Evolutionary conservation across 2,113 vertebrate genomes (phyloP).

Genomic region (Calidris pygmaea): DNA sequence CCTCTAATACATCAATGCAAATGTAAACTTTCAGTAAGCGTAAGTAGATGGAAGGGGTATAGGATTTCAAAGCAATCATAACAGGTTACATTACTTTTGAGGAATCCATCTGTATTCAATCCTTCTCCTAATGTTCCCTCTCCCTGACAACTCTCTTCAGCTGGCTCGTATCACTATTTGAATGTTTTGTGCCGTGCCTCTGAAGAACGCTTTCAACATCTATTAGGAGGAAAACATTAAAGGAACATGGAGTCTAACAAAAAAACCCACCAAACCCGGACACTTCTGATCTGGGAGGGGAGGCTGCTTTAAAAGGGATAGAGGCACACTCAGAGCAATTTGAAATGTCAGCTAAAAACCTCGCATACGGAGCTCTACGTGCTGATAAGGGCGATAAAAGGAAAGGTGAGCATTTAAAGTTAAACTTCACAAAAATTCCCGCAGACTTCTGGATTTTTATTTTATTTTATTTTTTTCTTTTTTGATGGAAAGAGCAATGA

Average conservation of each 20-base stretch:
- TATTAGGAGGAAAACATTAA: conserved; percentile 65
- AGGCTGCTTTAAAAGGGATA: conserved; percentile 50
- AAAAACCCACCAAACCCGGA: not conserved
- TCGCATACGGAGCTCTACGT: not conserved
- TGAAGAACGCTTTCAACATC: conserved; percentile 65
- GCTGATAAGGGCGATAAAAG: conserved; percentile 45
- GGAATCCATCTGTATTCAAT: conserved; percentile 71
- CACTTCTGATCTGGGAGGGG: conserved; percentile 64
- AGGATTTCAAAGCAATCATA: conserved; percentile 69
- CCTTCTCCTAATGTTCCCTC: conserved; percentile 55
- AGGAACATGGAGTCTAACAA: conserved; percentile 58
- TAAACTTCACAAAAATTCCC: conserved; percentile 52
- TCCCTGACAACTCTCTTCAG: conserved; percentile 69
- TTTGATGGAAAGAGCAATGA: not conserved
- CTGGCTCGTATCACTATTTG: conserved; percentile 58
- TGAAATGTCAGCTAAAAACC: conserved; percentile 56
- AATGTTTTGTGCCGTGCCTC: conserved; percentile 58
- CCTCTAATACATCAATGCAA: conserved; percentile 54
- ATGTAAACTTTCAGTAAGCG: conserved; percentile 45
- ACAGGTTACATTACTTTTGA: conserved; percentile 71
- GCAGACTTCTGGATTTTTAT: conserved; percentile 9
- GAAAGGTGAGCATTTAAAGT: conserved; percentile 61
- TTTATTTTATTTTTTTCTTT: not conserved
- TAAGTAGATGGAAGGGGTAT: conserved; percentile 52
- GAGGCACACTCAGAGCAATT: conserved; percentile 20